Evolutionary conservation across 2,113 vertebrate genomes (phyloP).

Genomic region (Platysternon megacephalum): DNA sequence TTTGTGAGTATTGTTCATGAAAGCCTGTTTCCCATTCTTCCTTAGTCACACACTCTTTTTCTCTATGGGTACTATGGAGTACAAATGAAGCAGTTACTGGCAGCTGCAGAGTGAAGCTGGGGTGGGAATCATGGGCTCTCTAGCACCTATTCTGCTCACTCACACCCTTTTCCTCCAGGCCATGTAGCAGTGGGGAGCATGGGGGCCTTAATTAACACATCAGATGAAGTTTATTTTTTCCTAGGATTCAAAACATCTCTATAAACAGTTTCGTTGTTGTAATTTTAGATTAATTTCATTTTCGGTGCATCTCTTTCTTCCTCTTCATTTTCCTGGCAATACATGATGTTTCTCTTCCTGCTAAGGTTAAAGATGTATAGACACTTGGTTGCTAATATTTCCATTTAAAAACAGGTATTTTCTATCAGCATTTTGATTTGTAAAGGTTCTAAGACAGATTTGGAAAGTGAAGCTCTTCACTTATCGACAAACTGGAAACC

Average conservation of each 20-base stretch:
- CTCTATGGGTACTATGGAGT: background rate
- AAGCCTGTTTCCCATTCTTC: background rate
- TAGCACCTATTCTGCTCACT: conserved; percentile 28
- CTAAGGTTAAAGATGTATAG: conserved; percentile 65
- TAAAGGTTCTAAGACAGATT: conserved; percentile 67
- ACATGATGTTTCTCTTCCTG: background rate
- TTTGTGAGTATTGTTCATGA: background rate
- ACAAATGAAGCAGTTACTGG: background rate
- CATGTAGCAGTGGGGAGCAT: conserved; percentile 7
- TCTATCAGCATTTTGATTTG: conserved; percentile 73
- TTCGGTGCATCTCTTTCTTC: conserved; percentile 32
- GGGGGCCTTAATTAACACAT: conserved; percentile 13
- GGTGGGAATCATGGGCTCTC: background rate
- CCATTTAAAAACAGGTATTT: conserved; percentile 71
- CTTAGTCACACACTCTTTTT: background rate
- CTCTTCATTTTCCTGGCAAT: conserved; percentile 58
- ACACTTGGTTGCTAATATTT: conserved; percentile 56
- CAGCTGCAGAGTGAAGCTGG: background rate
- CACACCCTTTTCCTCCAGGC: background rate
- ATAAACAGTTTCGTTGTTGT: conserved; percentile 50
- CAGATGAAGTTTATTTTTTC: conserved; percentile 54
- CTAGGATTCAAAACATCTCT: conserved; percentile 59
- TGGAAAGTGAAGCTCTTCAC: conserved; percentile 73
- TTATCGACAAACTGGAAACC: conserved; percentile 67
- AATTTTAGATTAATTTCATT: conserved; percentile 54